Base-by-base conservation (phyloP, 2,888 invertebrate species). In the Ectobius pallidus region DNA sequence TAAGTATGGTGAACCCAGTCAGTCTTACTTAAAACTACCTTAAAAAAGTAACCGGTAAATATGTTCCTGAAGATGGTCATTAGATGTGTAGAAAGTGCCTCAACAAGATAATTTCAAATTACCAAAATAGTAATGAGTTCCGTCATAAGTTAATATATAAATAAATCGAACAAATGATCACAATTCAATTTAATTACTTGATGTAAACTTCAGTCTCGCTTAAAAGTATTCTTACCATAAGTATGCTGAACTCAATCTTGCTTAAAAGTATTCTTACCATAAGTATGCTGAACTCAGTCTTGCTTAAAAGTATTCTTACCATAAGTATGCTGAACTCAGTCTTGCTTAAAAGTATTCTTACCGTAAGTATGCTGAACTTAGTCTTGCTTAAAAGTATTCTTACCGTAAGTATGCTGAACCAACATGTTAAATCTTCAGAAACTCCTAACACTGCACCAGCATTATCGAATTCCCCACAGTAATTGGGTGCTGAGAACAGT, bases 401-500 rank as follows among this genome's bases (percentile, higher is more conserved):
- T 74, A 82, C 82, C 73, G 83, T 82, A 34, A 85, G 78, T 67
- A 86, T 84, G 76, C 82, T 82, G 79, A 86, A 86, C 76, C 84
- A 84, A 78, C 85, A 86, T 2, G 85, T 86, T 62, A 86, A 80
- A 76, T 85, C 84, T 74, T 84, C 84, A 20, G 83, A 81, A 7
- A 86, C 85, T 22, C 83, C 83, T 84, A 87, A 85, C 30, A 86
- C 83, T 49, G 86, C 86, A 32, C 84, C 86, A 11, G 86, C 86
- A 77, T 87, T 87, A 79, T 87, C 85, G 79, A 87, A 86, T 78
- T 86, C 86, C 3, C 86, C 86, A 78, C 86, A 86, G 80, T 87
- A 87, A 77, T 86, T 86, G 18, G 86, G 86, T 1, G 87, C 87
- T 73, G 85, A 85, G 80, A 87, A 87, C 44, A 87, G 79, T 6